phyloP scores from a whole-genome alignment of 2,888 invertebrate species.

The Lepidocyrtinus sp. region DNA sequence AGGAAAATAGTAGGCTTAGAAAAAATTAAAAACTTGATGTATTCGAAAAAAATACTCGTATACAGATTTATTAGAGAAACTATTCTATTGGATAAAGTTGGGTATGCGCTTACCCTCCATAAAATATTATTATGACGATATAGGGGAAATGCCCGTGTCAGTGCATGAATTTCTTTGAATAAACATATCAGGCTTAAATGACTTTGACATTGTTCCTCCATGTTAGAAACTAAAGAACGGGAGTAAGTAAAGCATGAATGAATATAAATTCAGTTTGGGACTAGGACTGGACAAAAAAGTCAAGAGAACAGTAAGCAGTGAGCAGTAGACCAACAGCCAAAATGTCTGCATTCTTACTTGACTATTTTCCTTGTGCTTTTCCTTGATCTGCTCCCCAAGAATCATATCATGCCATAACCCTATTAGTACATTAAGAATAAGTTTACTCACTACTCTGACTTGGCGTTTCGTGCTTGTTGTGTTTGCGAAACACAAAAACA shows the following conservation, averaged over 20 bases:
- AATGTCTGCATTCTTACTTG: neutral
- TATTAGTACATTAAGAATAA: constrained; percentile 10
- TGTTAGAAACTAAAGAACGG: neutral
- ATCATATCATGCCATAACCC: constrained; percentile 13
- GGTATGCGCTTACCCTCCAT: neutral
- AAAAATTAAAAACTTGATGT: constrained; percentile 17
- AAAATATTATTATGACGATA: constrained; percentile 1
- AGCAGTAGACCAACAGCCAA: neutral
- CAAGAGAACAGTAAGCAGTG: neutral
- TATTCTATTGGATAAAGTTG: constrained; percentile 3
- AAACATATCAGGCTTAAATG: constrained; percentile 9
- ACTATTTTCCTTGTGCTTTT: neutral
- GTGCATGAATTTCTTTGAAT: constrained; percentile 54
- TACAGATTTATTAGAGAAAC: constrained; percentile 5
- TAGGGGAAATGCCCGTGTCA: constrained; percentile 41
- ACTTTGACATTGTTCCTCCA: neutral
- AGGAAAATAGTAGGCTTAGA: neutral
- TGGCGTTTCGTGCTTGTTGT: neutral
- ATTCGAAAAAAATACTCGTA: neutral
- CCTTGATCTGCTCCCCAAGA: neutral
- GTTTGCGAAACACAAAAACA: neutral
- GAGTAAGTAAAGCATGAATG: constrained; percentile 1
- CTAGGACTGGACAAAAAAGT: neutral
- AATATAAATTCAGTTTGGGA: neutral
- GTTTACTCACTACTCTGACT: neutral